Evolutionary conservation across 2,113 vertebrate genomes (phyloP).

Genomic region (Hippocampus zosterae): DNA sequence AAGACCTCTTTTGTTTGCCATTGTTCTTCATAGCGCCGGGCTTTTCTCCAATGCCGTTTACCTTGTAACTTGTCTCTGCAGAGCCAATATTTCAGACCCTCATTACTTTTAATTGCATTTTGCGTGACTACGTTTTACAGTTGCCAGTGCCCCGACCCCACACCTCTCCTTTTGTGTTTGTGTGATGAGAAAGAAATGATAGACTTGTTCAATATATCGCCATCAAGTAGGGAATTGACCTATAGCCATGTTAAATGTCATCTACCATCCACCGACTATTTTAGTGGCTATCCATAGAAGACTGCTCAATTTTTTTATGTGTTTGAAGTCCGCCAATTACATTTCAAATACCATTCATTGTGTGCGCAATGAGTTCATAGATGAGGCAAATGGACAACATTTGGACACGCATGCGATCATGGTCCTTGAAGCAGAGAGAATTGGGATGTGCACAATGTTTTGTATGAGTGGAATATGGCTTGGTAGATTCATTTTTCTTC

Average conservation of each 20-base stretch:
- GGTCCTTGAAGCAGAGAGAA: not conserved
- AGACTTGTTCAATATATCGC: not conserved
- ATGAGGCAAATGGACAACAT: not conserved
- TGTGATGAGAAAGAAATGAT: constrained; percentile 15
- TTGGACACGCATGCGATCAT: not conserved
- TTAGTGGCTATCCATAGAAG: not conserved
- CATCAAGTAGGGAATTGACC: not conserved
- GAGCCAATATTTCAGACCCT: not conserved
- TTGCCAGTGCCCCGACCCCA: not conserved
- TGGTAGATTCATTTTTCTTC: constrained; percentile 21
- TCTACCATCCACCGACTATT: not conserved
- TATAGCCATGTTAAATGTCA: not conserved
- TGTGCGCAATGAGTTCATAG: not conserved
- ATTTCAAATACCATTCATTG: not conserved
- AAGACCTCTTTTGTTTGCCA: constrained; percentile 46
- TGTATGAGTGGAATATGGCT: constrained; percentile 16
- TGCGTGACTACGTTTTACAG: not conserved
- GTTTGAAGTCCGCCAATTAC: not conserved
- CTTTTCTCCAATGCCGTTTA: constrained; percentile 9
- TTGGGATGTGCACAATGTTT: not conserved
- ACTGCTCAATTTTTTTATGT: not conserved
- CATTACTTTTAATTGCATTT: constrained; percentile 19
- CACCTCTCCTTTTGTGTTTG: not conserved
- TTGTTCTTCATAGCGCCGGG: constrained; percentile 27
- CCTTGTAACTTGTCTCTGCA: constrained; percentile 9